phyloP scores from a whole-genome alignment of 2,888 invertebrate genomes.

The Capitulum mitella region DNA sequence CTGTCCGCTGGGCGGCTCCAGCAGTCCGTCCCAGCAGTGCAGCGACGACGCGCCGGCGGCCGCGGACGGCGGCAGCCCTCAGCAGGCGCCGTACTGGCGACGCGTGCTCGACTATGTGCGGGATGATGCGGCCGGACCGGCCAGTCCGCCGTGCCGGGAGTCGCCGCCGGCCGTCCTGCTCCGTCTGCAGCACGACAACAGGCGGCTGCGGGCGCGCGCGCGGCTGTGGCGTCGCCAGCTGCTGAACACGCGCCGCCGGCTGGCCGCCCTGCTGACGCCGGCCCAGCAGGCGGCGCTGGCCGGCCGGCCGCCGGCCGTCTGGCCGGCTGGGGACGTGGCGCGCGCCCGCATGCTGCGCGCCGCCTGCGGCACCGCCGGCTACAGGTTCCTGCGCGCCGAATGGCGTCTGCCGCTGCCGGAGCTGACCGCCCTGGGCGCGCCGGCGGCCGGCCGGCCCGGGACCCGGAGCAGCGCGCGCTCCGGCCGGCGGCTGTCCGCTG shows the following conservation, averaged over 20 bases:
- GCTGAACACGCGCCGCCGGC: not conserved
- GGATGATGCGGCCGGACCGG: not conserved
- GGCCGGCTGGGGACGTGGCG: not conserved
- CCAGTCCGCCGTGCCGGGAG: not conserved
- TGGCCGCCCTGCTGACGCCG: not conserved
- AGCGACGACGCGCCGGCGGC: no score
- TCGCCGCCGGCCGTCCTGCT: not conserved
- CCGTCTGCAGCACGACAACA: not conserved
- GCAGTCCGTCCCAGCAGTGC: no score
- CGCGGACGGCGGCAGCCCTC: no score
- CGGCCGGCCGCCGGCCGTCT: not conserved
- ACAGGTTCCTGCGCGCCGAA: not conserved
- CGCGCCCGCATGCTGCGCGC: not conserved
- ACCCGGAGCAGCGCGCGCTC: no score
- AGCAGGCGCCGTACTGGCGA: no score
- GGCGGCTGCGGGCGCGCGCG: not conserved
- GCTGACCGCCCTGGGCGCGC: not conserved
- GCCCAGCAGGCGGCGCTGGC: not conserved
- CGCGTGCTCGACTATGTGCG: no score
- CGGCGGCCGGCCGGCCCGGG: no score
- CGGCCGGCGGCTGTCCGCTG: no score
- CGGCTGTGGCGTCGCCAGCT: not conserved
- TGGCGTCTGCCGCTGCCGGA: not conserved
- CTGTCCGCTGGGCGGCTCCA: no score
- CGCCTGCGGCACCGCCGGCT: not conserved